A percentile compares a stretch with the other conserved stretches of the same genome.
These are phyloP conservation scores for Dexiosoma caninum DNA, from an alignment of 2,888 invertebrate genomes.

Conservation along the genomic window DNA sequence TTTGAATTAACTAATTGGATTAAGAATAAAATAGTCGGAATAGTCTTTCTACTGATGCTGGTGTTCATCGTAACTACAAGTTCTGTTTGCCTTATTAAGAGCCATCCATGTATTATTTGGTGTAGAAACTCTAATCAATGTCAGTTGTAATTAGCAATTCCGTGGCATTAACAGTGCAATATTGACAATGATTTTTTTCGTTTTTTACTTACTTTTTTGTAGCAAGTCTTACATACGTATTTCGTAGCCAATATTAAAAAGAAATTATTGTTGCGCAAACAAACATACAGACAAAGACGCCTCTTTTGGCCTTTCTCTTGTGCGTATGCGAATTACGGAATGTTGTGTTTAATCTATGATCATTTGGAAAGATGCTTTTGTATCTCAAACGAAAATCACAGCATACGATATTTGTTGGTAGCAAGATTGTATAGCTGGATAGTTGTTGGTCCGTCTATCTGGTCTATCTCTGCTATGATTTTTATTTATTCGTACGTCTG, in stretches of 20 bases:
- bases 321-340: constrained; percentile 8
- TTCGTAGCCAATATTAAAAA: not conserved
- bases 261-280: not conserved
- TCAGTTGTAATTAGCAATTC: constrained; percentile 66
- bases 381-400: not conserved
- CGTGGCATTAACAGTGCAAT: constrained; percentile 34
- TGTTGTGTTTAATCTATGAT: constrained; percentile 14
- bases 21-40: not conserved
- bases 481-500: too few species aligned
- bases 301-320: not conserved
- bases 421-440: not conserved
- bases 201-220: not conserved
- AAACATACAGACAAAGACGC: not conserved
- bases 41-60: not conserved
- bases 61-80: not conserved
- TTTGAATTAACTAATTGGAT: not conserved
- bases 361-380: not conserved
- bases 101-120: constrained; percentile 67
- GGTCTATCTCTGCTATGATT: too few species aligned
- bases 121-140: constrained; percentile 71
- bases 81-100: constrained; percentile 45
- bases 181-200: constrained; percentile 46
- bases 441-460: not conserved
- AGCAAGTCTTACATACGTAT: constrained; percentile 46
- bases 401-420: too few species aligned